A percentile compares a stretch with the other conserved stretches of the same genome.
Conservation (phyloP, 2,113 vertebrate species). For the Marcusenius ussheri region DNA sequence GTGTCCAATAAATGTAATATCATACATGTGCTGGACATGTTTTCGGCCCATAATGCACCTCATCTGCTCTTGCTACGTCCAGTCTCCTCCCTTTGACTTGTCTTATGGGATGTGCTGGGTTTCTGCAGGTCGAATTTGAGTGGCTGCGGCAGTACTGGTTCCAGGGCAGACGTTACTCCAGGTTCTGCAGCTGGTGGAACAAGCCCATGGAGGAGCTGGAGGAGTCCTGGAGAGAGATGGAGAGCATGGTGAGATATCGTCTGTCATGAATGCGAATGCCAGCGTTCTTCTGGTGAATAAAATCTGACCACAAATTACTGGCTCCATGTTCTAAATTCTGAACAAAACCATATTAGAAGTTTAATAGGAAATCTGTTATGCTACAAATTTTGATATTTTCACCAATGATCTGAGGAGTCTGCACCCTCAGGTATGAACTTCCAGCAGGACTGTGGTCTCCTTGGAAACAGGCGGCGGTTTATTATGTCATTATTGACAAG, state of each 20-base stretch:
- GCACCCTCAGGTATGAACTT: neutral
- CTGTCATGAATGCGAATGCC: neutral
- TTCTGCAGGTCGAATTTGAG: constrained; percentile 20
- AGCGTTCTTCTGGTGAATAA: neutral
- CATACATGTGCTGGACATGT: neutral
- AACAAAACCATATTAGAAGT: neutral
- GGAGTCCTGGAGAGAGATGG: constrained; percentile 84
- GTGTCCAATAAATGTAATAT: neutral
- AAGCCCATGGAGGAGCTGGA: constrained; percentile 80
- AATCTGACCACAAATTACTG: neutral
- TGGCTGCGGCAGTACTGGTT: constrained; percentile 84
- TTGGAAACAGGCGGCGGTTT: neutral
- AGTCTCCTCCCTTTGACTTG: neutral
- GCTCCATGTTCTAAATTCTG: neutral
- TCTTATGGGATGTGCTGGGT: neutral
- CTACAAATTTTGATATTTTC: neutral
- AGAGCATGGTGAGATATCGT: constrained; percentile 72
- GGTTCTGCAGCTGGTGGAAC: constrained; percentile 87
- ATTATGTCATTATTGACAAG: neutral
- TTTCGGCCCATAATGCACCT: neutral
- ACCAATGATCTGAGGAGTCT: neutral
- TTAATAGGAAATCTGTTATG: neutral
- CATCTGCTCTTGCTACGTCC: neutral
- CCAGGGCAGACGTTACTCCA: constrained; percentile 81
- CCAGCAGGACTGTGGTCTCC: neutral